These are phyloP conservation scores for Heteractis magnifica DNA, from an alignment of 92 coral and sea anemone genomes.

Conservation along the genomic window DNA sequence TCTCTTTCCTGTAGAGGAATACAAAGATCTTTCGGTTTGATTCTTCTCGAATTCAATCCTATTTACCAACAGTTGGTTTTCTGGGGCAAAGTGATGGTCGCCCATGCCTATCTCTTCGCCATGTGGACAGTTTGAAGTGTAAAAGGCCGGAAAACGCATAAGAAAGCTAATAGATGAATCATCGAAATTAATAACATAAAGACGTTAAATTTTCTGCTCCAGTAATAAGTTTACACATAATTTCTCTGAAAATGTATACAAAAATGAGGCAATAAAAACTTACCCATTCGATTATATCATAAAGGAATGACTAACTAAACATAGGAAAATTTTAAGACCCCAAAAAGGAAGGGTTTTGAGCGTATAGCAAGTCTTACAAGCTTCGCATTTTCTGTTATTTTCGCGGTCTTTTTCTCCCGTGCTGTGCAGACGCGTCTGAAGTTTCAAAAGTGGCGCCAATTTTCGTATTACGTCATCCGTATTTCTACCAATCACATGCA, in stretches of 20 bases:
- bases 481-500: background rate
- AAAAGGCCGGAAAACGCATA: background rate
- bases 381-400: background rate
- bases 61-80: background rate
- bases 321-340: background rate
- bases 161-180: background rate
- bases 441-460: background rate
- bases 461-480: background rate
- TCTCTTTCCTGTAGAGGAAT: background rate
- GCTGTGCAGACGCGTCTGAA: background rate
- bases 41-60: background rate
- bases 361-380: background rate
- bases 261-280: background rate
- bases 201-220: background rate
- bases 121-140: background rate
- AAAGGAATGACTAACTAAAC: background rate
- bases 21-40: constrained; percentile 1
- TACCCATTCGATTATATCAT: background rate
- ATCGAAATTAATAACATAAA: background rate
- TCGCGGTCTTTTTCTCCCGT: background rate
- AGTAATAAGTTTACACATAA: background rate
- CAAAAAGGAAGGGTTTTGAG: background rate
- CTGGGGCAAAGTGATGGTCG: background rate
- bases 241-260: background rate
- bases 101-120: background rate